A percentile compares a stretch with the other conserved stretches of the same genome.
Evolutionary conservation across 2,888 invertebrate genomes (phyloP).

Genomic region (Apamea epomidion): DNA sequence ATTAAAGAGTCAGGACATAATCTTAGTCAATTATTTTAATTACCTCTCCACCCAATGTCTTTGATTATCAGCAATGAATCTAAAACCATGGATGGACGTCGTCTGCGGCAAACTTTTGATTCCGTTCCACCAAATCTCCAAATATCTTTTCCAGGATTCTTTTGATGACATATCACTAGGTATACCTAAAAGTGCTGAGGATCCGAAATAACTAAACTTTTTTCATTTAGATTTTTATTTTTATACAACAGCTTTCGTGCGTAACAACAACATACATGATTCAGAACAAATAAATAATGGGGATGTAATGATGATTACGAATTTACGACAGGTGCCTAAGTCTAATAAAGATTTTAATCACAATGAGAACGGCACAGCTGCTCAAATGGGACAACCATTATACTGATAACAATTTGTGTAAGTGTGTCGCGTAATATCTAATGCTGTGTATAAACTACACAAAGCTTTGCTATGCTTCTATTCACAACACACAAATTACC

Average conservation of each 20-base stretch:
- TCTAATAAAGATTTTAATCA: slow-evolving; percentile 72
- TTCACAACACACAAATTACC: slow-evolving; percentile 24
- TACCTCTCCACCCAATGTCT: slow-evolving; percentile 92
- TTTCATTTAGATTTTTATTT: slow-evolving; percentile 46
- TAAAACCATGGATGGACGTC: slow-evolving; percentile 92
- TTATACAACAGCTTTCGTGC: slow-evolving; percentile 59
- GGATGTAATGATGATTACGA: slow-evolving; percentile 33
- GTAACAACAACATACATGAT: slow-evolving; percentile 52
- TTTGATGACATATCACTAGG: slow-evolving; percentile 70
- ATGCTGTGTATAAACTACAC: slow-evolving; percentile 6
- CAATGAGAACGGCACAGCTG: slow-evolving; percentile 76
- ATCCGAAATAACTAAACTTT: slow-evolving; percentile 36
- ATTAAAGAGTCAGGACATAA: neutral
- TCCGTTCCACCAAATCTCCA: slow-evolving; percentile 87
- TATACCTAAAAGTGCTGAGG: neutral
- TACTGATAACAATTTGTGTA: slow-evolving; percentile 47
- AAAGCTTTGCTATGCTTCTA: slow-evolving; percentile 8
- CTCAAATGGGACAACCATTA: slow-evolving; percentile 59
- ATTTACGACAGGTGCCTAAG: slow-evolving; percentile 51
- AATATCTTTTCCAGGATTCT: slow-evolving; percentile 76
- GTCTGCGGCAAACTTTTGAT: slow-evolving; percentile 86
- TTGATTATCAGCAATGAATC: slow-evolving; percentile 91
- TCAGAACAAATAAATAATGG: slow-evolving; percentile 61
- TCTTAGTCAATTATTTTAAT: slow-evolving; percentile 23
- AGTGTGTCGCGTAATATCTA: slow-evolving; percentile 22